These are phyloP conservation scores for Cynodonichthys magdalenae DNA, from an alignment of 2,797 vertebrate species.

Conservation along the genomic window DNA sequence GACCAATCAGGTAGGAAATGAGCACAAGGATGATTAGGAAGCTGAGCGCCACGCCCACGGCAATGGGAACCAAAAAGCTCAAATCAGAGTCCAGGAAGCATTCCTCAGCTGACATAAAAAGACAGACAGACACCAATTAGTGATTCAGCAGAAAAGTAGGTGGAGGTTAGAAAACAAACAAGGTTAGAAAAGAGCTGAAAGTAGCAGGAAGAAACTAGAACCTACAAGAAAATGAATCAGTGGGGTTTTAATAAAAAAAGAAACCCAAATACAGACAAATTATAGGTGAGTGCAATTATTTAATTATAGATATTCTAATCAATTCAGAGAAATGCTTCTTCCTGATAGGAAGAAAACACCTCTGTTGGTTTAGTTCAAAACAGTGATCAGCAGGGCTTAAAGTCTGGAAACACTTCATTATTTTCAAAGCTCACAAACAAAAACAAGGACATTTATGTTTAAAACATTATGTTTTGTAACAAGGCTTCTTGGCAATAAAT, in stretches of 20 bases:
- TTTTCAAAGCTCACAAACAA: too few species aligned
- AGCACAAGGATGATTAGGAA: slow-evolving; percentile 97
- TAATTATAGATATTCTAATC: too few species aligned
- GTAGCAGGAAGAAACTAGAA: slow-evolving; percentile 13
- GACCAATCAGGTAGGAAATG: slow-evolving; percentile 95
- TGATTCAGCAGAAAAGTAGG: slow-evolving; percentile 24
- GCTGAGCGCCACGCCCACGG: slow-evolving; percentile 92
- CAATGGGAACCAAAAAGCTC: slow-evolving; percentile 96
- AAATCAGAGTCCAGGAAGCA: slow-evolving; percentile 97
- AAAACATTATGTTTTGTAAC: too few species aligned
- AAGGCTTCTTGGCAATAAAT: too few species aligned
- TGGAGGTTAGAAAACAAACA: slow-evolving; percentile 8
- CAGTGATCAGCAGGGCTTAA: background rate
- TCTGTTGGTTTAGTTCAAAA: background rate
- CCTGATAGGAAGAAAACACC: slow-evolving; percentile 3
- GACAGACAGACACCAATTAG: slow-evolving; percentile 61
- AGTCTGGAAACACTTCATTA: slow-evolving; percentile 10
- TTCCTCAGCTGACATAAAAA: slow-evolving; percentile 90
- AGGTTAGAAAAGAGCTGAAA: slow-evolving; percentile 8
- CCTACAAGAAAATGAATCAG: slow-evolving; percentile 8
- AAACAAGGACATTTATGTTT: too few species aligned
- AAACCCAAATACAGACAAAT: background rate
- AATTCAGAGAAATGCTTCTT: too few species aligned
- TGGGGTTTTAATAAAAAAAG: slow-evolving; percentile 8
- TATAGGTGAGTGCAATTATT: background rate